A percentile compares a stretch with the other conserved stretches of the same genome.
Conservation (phyloP, 1,140 invertebrate genomes). For the Aphis gossypii region DNA sequence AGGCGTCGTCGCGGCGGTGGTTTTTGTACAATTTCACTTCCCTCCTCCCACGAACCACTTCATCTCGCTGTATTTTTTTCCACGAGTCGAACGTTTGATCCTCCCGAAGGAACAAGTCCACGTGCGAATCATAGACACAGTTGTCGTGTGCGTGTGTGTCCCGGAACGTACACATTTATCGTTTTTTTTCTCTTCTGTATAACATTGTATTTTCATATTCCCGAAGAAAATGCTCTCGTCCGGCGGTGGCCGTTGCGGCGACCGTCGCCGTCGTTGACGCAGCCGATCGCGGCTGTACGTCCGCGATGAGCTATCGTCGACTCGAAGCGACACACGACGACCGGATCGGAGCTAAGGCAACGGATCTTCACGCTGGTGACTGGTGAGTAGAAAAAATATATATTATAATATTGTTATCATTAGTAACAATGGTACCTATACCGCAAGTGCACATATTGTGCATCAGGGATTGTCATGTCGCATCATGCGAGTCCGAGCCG, state of each 20-base stretch:
- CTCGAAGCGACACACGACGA: neutral
- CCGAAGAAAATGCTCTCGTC: neutral
- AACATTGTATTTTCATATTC: neutral
- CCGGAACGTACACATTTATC: neutral
- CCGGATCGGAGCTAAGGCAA: slow-evolving; percentile 29
- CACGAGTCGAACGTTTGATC: neutral
- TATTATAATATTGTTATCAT: no score
- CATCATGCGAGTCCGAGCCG: neutral
- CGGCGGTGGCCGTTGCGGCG: neutral
- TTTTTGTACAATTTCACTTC: neutral
- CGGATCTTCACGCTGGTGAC: neutral
- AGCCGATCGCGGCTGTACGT: neutral
- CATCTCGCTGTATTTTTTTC: neutral
- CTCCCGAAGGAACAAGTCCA: neutral
- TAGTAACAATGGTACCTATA: neutral
- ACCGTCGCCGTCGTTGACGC: neutral
- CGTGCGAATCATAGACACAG: neutral
- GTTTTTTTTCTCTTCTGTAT: neutral
- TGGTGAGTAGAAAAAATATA: slow-evolving; percentile 13
- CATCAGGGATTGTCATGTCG: neutral
- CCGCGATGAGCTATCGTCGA: slow-evolving; percentile 17
- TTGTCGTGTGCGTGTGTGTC: neutral
- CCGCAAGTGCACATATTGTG: neutral
- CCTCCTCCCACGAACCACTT: neutral
- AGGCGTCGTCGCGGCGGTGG: neutral